A percentile compares a stretch with the other conserved stretches of the same genome.
Evolutionary conservation across 2,797 vertebrate species (phyloP).

Genomic region (Labroides dimidiatus): DNA sequence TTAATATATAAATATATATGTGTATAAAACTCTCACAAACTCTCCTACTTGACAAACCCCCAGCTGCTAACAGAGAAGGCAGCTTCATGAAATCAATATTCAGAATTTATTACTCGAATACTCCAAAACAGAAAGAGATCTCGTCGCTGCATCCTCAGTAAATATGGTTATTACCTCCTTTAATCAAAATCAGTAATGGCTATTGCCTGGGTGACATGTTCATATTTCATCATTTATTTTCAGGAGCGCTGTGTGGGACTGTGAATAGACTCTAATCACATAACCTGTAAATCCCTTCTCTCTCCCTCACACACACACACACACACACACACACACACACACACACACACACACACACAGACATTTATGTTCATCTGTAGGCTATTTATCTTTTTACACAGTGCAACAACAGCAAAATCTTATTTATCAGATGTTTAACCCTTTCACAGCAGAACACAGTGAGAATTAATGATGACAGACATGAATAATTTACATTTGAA

Average conservation of each 20-base stretch:
- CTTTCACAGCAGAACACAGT: not conserved
- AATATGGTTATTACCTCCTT: slow-evolving; percentile 61
- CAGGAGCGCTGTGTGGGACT: slow-evolving; percentile 12
- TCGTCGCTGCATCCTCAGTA: slow-evolving; percentile 33
- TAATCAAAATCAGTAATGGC: slow-evolving; percentile 62
- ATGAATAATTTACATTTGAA: not conserved
- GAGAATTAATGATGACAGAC: not conserved
- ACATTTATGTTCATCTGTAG: slow-evolving; percentile 4
- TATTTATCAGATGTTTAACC: slow-evolving; percentile 33
- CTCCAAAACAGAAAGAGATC: slow-evolving; percentile 36
- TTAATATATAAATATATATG: no score
- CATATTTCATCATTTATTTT: slow-evolving; percentile 60
- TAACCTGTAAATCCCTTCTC: slow-evolving; percentile 31
- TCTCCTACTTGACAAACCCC: slow-evolving; percentile 55
- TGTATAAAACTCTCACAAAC: no score
- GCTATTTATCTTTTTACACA: slow-evolving; percentile 5
- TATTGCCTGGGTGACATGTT: slow-evolving; percentile 41
- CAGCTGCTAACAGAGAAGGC: slow-evolving; percentile 26
- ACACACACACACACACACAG: slow-evolving; percentile 9
- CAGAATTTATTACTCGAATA: slow-evolving; percentile 44
- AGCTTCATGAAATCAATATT: slow-evolving; percentile 38
- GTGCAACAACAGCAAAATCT: slow-evolving; percentile 24
- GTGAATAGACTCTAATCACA: slow-evolving; percentile 22
- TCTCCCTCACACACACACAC: slow-evolving; percentile 3
- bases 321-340: no score